phyloP scores from a whole-genome alignment of 2,113 vertebrate genomes.

The Dolichallabes microphthalmus region DNA sequence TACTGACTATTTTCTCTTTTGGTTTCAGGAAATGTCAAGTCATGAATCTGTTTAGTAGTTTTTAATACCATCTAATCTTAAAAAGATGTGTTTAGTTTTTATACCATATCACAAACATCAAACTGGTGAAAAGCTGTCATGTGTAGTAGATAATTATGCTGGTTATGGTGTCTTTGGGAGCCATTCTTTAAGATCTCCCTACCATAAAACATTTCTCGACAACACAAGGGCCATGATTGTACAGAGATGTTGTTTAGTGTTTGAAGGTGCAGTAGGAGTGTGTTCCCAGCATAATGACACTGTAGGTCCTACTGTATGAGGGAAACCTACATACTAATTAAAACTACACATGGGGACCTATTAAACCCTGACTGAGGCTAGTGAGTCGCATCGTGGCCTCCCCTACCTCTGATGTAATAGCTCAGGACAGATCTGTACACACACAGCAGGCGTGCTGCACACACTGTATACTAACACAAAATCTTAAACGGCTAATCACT shows the following conservation, averaged over 20 bases:
- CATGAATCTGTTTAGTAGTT: neutral
- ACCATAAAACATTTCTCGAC: neutral
- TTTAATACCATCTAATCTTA: neutral
- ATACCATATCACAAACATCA: neutral
- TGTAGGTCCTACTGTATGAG: constrained; percentile 60
- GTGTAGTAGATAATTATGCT: neutral
- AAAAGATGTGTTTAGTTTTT: neutral
- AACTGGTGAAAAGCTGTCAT: neutral
- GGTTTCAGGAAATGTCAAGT: neutral
- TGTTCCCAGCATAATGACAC: constrained; percentile 65
- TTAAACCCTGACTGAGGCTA: constrained; percentile 33
- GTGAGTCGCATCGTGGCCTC: constrained; percentile 36
- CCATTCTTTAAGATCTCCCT: neutral
- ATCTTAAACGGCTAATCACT: neutral
- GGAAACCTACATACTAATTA: constrained; percentile 66
- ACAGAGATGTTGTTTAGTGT: neutral
- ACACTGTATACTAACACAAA: neutral
- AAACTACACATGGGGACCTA: constrained; percentile 45
- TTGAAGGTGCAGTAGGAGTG: constrained; percentile 36
- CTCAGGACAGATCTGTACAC: constrained; percentile 21
- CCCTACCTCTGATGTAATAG: constrained; percentile 29
- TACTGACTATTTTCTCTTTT: neutral
- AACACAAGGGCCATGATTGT: neutral
- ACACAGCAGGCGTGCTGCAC: neutral
- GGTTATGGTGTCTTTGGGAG: neutral